Base-by-base conservation (phyloP, 2,888 invertebrate genomes). In the Oscheius myriophilus region DNA sequence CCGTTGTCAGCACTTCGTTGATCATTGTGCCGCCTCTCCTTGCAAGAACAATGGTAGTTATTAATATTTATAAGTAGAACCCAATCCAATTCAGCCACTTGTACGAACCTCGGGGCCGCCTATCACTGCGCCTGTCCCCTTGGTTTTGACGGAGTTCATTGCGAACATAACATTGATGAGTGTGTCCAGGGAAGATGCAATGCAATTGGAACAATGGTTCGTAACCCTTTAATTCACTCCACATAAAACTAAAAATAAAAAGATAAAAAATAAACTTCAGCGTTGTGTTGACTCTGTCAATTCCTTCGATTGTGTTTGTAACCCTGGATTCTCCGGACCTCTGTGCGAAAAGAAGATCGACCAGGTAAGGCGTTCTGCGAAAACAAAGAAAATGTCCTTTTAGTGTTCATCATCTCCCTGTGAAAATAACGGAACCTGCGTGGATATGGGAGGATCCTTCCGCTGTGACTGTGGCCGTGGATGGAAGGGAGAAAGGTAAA, bases 51-150 rank as follows among this genome's bases (percentile, higher is more conserved):
- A 86, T 68, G 85, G 76, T 70, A 23, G 4, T 18, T 6, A 3
- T 21, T 53, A 14, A 53, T 3, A 21, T 6, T 53, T 7, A 53
- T 4, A 52, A 9, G 9, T 43, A n/a, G 18, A 9, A 18, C n/a
- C 3, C 2, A n/a, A 57, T 59, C 1, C 9, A 33, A 41, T 70
- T 14, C 53, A 74, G 79, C 81, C 12, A 84, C 84, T 3, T 87
- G 87, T 84, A 92, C 94, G 54, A 93, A 97, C 85, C 94, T 95
- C 86, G 98, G 98, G 86, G 90, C 91, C 0, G 90, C 91, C 66
- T 97, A 96, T 87, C 89, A 90, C 42, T 97, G 97, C 87, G 93
- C 92, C 87, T 97, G 97, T 86, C 91, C 94, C 69, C 94, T 95
- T 16, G 96, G 95, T 42, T 96, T 91, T 86, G 92, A 94, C 51